Base-by-base conservation (phyloP, 2,797 vertebrate genomes). In the Chrosomus eos region DNA sequence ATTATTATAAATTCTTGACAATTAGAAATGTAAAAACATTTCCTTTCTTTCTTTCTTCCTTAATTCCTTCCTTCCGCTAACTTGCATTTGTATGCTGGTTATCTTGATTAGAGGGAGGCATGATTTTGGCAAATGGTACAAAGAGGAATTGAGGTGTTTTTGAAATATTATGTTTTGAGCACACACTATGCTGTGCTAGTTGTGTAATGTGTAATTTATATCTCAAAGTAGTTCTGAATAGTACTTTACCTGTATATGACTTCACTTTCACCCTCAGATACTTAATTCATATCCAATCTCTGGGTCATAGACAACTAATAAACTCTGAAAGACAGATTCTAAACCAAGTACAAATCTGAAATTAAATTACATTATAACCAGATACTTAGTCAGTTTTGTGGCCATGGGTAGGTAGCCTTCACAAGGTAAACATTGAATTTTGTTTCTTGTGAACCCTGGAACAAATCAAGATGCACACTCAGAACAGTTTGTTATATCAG, bases 401-500 rank as follows among this genome's bases (percentile, higher is more conserved):
- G 28, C 13, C 53, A n/a, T 31, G 4, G 13, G 7, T 7, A 73
- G 3, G 19, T 48, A 10, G n/a, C 6, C 28, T 68, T 43, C 38
- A 53, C 16, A 48, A 7, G 13, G 10, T 70, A 70, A 64, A 77
- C 38, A 31, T 13, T 71, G 16, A 53, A 36, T 64, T 72, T 36
- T 55, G 48, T 60, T 48, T 38, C 33, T 71, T 74, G n/a, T 33
- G 66, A 77, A 77, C 23, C 48, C 7, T 40, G 45, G 21, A 51
- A 58, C 43, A 77, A 77, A 67, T 66, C 4, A 10, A 13, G 8
- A 66, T 28, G 58, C 23, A n/a, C 26, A 45, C 58, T 77, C 53
- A 23, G 31, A 28, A 53, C 55, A 43, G 36, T 40, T 60, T 43
- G 82, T 68, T 76, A 55, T 23, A 31, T 70, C 64, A 84, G 48